A percentile compares a stretch with the other conserved stretches of the same genome.
phyloP scores from a whole-genome alignment of 2,888 invertebrate species.

The Drosophila mayaguana region DNA sequence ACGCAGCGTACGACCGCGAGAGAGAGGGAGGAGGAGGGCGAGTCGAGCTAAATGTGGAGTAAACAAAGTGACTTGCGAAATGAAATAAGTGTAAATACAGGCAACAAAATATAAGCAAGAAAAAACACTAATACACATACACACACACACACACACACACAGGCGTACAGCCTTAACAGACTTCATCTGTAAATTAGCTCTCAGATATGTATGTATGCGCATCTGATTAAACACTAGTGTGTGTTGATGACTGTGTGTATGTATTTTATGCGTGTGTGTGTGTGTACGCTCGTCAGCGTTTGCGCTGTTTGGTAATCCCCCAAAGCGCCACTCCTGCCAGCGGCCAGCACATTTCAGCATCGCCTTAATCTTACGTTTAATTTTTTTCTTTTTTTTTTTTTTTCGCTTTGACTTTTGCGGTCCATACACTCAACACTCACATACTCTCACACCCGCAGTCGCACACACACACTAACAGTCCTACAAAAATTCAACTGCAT shows the following conservation, averaged over 20 bases:
- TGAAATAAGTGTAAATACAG: slow-evolving; percentile 77
- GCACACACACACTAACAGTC: background rate
- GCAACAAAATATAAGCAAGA: slow-evolving; percentile 27
- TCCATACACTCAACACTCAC: slow-evolving; percentile 16
- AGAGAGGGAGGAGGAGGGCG: slow-evolving; percentile 1
- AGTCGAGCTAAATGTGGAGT: slow-evolving; percentile 46
- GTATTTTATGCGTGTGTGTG: slow-evolving; percentile 25
- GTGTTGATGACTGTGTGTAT: slow-evolving; percentile 45
- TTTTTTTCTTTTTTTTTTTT: slow-evolving; percentile 33
- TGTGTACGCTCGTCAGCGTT: slow-evolving; percentile 20
- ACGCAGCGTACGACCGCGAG: slow-evolving; percentile 59
- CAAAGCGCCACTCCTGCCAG: slow-evolving; percentile 47
- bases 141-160: background rate
- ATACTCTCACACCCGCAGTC: background rate
- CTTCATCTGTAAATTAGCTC: slow-evolving; percentile 52
- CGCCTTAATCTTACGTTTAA: slow-evolving; percentile 75
- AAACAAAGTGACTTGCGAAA: slow-evolving; percentile 67
- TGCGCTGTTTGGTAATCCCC: slow-evolving; percentile 59
- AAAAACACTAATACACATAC: slow-evolving; percentile 25
- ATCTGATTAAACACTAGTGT: slow-evolving; percentile 75
- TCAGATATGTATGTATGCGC: slow-evolving; percentile 77
- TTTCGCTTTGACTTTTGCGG: slow-evolving; percentile 70
- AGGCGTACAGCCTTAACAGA: background rate
- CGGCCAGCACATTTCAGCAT: slow-evolving; percentile 51
- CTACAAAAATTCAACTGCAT: slow-evolving; percentile 50